Conservation (phyloP, 2,113 vertebrate genomes). For the Thalassoma bifasciatum region DNA sequence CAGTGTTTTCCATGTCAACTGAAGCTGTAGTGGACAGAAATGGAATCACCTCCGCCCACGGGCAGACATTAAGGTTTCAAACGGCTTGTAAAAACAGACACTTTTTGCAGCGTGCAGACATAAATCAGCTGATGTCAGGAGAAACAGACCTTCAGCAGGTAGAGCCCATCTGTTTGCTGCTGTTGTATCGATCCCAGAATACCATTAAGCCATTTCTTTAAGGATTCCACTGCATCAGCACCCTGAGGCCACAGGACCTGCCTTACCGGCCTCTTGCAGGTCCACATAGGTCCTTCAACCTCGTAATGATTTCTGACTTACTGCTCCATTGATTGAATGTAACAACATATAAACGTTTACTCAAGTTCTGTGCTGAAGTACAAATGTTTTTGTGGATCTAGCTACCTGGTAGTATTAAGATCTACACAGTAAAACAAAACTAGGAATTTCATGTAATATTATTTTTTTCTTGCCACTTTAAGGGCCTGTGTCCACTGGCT, state of each 20-base stretch:
- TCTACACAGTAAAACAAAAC: no score
- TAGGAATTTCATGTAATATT: no score
- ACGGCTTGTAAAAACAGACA: conserved; percentile 17
- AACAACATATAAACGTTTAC: background rate
- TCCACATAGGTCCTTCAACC: conserved; percentile 9
- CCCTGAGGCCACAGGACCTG: conserved; percentile 31
- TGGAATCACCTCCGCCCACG: background rate
- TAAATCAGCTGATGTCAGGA: conserved; percentile 57
- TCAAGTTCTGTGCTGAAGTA: background rate
- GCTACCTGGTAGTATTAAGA: no score
- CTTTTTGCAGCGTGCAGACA: conserved; percentile 24
- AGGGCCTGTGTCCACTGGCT: no score
- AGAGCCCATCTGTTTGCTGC: conserved; percentile 60
- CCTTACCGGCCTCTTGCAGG: conserved; percentile 8
- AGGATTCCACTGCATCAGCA: conserved; percentile 72
- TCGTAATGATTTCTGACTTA: conserved; percentile 33
- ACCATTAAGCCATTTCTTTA: conserved; percentile 71
- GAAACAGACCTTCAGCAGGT: conserved; percentile 60
- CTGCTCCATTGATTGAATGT: background rate
- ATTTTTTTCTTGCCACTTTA: no score
- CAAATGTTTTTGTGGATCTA: no score
- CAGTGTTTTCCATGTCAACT: background rate
- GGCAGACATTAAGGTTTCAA: conserved; percentile 9
- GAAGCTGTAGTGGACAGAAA: conserved; percentile 1
- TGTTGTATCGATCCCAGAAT: conserved; percentile 67